A percentile compares a stretch with the other conserved stretches of the same genome.
Conservation (phyloP, 2,797 vertebrate genomes). For the Cossypha dichroa region DNA sequence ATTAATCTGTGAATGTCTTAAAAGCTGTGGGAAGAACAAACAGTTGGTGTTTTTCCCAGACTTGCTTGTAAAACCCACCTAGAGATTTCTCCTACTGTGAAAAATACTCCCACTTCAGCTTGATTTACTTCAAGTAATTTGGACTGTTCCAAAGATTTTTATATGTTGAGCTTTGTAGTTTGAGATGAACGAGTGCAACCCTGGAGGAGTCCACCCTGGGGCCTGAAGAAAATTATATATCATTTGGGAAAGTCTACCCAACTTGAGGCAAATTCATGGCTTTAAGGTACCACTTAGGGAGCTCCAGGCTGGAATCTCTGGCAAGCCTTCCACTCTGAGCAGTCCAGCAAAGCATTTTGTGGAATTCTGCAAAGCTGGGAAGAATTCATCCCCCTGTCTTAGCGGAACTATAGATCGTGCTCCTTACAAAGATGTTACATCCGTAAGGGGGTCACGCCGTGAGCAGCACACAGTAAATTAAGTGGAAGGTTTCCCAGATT, state of each 20-base stretch:
- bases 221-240: not conserved
- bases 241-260: not conserved
- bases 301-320: not conserved
- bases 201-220: not conserved
- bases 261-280: not conserved
- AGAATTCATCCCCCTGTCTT: not conserved
- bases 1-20: slow-evolving; percentile 59
- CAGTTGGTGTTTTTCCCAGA: slow-evolving; percentile 63
- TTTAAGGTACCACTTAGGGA: not conserved
- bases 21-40: slow-evolving; percentile 66
- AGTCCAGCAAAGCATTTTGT: not conserved
- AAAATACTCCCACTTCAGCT: slow-evolving; percentile 32
- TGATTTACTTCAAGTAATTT: slow-evolving; percentile 4
- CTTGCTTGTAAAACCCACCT: slow-evolving; percentile 60
- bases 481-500: slow-evolving; percentile 43
- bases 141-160: not conserved
- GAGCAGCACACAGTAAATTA: slow-evolving; percentile 23
- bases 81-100: slow-evolving; percentile 58
- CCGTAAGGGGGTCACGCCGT: not conserved
- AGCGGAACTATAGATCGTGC: not conserved
- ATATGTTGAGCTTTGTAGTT: not conserved
- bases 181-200: not conserved
- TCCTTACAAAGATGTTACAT: slow-evolving; percentile 36
- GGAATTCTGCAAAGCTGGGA: slow-evolving; percentile 17
- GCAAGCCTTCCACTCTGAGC: not conserved